A percentile compares a stretch with the other conserved stretches of the same genome.
Conservation (phyloP, 2,113 vertebrate species). For the Chloroceryle aenea region DNA sequence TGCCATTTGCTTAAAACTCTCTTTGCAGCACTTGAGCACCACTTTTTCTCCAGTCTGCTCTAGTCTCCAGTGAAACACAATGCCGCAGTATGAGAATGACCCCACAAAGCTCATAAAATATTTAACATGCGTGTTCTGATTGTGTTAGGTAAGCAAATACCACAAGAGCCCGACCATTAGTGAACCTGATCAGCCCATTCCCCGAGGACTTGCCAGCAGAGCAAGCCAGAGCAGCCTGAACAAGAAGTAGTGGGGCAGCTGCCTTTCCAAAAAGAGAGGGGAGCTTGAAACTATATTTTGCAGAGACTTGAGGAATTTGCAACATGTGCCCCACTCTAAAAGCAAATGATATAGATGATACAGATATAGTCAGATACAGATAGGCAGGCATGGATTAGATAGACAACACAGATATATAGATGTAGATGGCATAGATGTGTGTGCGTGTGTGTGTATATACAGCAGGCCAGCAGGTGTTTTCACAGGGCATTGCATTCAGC, state of each 20-base stretch:
- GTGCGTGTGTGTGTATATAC: not conserved
- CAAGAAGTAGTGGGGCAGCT: not conserved
- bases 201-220: conserved; percentile 6
- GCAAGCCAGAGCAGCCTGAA: not conserved
- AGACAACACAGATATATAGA: not conserved
- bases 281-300: not conserved
- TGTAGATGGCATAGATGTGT: not conserved
- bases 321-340: not conserved
- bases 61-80: conserved; percentile 20
- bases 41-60: conserved; percentile 12
- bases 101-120: conserved; percentile 74
- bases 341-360: not conserved
- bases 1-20: not conserved
- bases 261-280: not conserved
- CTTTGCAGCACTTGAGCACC: not conserved
- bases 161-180: conserved; percentile 46
- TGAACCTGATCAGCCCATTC: conserved; percentile 62
- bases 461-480: conserved; percentile 64
- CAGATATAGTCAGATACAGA: not conserved
- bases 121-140: conserved; percentile 69
- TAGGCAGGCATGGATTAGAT: not conserved
- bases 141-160: conserved; percentile 76
- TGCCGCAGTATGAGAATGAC: conserved; percentile 50
- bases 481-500: conserved; percentile 36
- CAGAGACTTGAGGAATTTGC: not conserved